A percentile compares a stretch with the other conserved stretches of the same genome.
Evolutionary conservation across 2,113 vertebrate species (phyloP).

Genomic region (Ciconia stormi): DNA sequence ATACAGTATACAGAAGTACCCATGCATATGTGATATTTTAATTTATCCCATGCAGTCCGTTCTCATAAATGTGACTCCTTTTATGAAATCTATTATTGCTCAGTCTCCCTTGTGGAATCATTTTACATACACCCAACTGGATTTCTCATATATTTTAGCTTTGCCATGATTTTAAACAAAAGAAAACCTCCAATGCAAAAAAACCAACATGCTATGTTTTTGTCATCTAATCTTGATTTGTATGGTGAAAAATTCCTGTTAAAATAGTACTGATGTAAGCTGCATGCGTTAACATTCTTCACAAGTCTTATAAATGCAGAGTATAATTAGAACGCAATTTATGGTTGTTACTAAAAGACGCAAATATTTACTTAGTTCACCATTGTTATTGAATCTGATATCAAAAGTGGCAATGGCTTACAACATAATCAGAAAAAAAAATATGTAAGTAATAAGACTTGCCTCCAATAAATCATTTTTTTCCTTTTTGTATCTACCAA

Average conservation of each 20-base stretch:
- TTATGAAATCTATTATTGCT: neutral
- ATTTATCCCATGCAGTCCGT: neutral
- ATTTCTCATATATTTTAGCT: neutral
- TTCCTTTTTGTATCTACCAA: neutral
- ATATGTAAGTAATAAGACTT: neutral
- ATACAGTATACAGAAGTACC: neutral
- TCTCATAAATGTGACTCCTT: neutral
- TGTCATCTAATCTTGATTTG: neutral
- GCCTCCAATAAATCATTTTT: neutral
- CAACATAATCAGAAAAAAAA: neutral
- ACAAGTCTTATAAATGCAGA: neutral
- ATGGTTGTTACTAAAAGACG: neutral
- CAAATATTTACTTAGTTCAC: constrained; percentile 9
- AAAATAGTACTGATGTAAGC: neutral
- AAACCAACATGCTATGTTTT: neutral
- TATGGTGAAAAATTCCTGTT: neutral
- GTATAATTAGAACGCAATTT: neutral
- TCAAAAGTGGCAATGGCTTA: neutral
- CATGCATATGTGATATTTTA: neutral
- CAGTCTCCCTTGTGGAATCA: neutral
- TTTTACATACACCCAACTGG: neutral
- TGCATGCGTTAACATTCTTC: neutral
- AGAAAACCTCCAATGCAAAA: neutral
- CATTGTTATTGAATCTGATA: neutral
- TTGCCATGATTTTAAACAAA: neutral